These are phyloP conservation scores for Enteromius trimaculatus DNA, from an alignment of 2,797 vertebrate genomes.

Conservation along the genomic window DNA sequence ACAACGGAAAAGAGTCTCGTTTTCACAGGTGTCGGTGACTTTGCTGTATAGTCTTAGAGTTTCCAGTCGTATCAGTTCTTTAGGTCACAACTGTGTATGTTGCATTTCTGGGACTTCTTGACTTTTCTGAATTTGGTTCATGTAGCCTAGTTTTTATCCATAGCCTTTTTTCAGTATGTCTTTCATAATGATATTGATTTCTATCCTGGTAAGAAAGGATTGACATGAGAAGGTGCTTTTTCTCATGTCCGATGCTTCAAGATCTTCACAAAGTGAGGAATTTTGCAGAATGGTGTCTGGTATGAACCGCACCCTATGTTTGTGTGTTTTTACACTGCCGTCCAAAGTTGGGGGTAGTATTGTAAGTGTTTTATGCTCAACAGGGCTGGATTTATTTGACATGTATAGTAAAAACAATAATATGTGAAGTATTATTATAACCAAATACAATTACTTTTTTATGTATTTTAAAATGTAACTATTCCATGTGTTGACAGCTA, in stretches of 20 bases:
- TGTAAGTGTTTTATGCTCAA: background rate
- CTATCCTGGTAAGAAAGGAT: background rate
- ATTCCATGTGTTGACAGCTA: background rate
- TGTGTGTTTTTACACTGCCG: background rate
- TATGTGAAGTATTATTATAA: background rate
- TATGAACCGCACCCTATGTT: background rate
- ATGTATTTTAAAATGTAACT: background rate
- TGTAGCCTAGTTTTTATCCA: background rate
- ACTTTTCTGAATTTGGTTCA: background rate
- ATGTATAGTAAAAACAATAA: background rate
- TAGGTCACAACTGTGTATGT: background rate
- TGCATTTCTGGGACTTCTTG: background rate
- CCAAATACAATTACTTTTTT: background rate
- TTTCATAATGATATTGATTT: background rate
- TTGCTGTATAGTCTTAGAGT: slow-evolving; percentile 3
- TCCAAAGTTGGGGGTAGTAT: background rate
- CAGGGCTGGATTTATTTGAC: background rate
- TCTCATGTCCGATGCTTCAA: background rate
- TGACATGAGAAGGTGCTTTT: too few species aligned
- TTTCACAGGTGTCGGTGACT: background rate
- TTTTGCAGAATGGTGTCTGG: slow-evolving; percentile 37
- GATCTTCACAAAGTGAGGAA: slow-evolving; percentile 39
- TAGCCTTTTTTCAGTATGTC: background rate
- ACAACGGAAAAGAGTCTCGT: background rate
- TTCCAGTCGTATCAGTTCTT: background rate